Percentiles rank a stretch among this genome's conserved stretches.
phyloP scores from a whole-genome alignment of 2,888 invertebrate species.

The Caenorhabditis doughertyi region DNA sequence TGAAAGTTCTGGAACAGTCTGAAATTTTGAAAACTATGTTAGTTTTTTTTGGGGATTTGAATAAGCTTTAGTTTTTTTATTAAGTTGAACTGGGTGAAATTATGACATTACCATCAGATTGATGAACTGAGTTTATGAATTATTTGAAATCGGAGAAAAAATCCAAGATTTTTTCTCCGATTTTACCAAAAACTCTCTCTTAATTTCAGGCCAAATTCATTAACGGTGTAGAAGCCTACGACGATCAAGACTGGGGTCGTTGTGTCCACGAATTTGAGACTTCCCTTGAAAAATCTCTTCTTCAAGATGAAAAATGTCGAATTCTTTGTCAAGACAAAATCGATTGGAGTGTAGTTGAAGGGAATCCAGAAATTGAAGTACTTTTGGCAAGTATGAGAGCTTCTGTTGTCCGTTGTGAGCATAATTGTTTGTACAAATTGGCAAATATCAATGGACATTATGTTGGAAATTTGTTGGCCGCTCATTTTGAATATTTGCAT shows the following conservation, averaged over 20 bases:
- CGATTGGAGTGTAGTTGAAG: constrained; percentile 76
- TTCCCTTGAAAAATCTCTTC: constrained; percentile 65
- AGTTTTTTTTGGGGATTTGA: no score
- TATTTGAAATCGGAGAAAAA: no score
- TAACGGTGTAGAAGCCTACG: constrained; percentile 77
- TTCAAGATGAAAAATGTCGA: constrained; percentile 68
- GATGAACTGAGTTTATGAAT: no score
- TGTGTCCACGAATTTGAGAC: constrained; percentile 73
- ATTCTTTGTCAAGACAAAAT: constrained; percentile 77
- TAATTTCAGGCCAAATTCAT: constrained; percentile 76
- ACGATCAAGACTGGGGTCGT: constrained; percentile 73
- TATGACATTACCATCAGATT: no score
- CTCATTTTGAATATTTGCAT: constrained; percentile 79
- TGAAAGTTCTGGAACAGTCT: no score
- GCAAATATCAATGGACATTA: constrained; percentile 77
- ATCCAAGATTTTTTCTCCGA: no score
- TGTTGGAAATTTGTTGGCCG: constrained; percentile 75
- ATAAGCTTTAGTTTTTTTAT: no score
- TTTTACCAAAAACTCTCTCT: no score
- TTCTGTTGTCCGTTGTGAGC: constrained; percentile 73
- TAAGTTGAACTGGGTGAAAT: no score
- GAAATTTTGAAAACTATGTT: no score
- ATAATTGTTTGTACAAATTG: constrained; percentile 73
- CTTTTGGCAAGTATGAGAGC: constrained; percentile 74
- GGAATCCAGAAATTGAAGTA: constrained; percentile 76